Evolutionary conservation across 2,113 vertebrate species (phyloP).

Genomic region (Fulmarus glacialis): DNA sequence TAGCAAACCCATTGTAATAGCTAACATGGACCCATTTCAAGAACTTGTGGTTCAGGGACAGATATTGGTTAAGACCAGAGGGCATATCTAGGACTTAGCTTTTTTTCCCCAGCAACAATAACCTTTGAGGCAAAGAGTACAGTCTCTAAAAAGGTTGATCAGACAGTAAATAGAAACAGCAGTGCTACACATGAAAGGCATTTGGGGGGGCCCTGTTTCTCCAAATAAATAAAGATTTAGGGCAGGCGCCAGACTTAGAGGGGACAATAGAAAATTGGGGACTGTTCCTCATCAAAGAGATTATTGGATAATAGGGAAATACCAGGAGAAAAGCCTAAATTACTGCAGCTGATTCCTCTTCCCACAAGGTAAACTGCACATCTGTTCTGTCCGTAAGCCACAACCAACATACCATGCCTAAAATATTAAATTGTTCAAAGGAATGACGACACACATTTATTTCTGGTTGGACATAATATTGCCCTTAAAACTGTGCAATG

Average conservation of each 20-base stretch:
- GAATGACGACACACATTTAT: background rate
- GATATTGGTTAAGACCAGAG: background rate
- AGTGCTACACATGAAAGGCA: background rate
- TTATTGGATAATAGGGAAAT: constrained; percentile 20
- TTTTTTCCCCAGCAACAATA: background rate
- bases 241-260: background rate
- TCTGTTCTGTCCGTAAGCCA: background rate
- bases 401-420: background rate
- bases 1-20: background rate
- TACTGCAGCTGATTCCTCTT: background rate
- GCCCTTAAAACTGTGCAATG: background rate
- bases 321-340: background rate
- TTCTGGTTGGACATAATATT: background rate
- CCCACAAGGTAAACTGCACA: background rate
- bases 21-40: background rate
- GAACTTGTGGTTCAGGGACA: background rate
- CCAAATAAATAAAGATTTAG: constrained; percentile 9
- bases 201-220: background rate
- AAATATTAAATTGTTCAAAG: constrained; percentile 19
- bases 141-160: background rate
- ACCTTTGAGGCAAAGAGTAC: background rate
- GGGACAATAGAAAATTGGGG: background rate
- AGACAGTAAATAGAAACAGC: constrained; percentile 16
- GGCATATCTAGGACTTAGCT: background rate
- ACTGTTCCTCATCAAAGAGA: constrained; percentile 25